phyloP scores from a whole-genome alignment of 1,140 invertebrate species.

The Hermetia illucens region DNA sequence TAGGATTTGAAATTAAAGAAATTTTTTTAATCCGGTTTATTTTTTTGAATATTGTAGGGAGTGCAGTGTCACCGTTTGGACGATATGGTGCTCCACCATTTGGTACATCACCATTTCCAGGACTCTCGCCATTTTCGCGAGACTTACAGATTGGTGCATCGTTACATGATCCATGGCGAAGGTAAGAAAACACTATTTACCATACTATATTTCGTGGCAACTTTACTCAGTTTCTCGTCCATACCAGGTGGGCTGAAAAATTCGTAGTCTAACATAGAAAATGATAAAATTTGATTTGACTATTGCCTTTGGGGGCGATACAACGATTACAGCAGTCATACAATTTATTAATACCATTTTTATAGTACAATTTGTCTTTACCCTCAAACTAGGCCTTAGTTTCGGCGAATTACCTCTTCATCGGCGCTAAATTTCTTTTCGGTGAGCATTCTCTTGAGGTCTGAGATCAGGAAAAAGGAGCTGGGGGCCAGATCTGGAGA shows the following conservation, averaged over 20 bases:
- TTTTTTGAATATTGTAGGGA: slow-evolving; percentile 23
- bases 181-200: too few relatives aligned
- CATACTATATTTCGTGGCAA: neutral
- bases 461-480: too few relatives aligned
- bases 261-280: neutral
- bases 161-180: slow-evolving; percentile 57
- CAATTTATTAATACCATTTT: too few relatives aligned
- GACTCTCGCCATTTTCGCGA: slow-evolving; percentile 51
- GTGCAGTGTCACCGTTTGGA: slow-evolving; percentile 59
- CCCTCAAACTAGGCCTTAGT: too few relatives aligned
- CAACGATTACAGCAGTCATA: too few relatives aligned
- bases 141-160: slow-evolving; percentile 37
- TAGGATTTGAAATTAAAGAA: neutral
- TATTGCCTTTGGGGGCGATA: too few relatives aligned
- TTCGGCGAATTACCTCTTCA: too few relatives aligned
- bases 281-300: neutral
- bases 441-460: too few relatives aligned
- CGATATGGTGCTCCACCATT: slow-evolving; percentile 51
- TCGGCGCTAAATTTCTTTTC: too few relatives aligned
- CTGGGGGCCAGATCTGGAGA: too few relatives aligned
- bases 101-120: slow-evolving; percentile 39
- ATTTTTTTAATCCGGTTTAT: neutral
- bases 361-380: too few relatives aligned
- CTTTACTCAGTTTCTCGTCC: too few relatives aligned
- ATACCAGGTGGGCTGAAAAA: slow-evolving; percentile 2